Evolutionary conservation across 2,888 invertebrate genomes (phyloP).

Genomic region (Ischnura elegans): DNA sequence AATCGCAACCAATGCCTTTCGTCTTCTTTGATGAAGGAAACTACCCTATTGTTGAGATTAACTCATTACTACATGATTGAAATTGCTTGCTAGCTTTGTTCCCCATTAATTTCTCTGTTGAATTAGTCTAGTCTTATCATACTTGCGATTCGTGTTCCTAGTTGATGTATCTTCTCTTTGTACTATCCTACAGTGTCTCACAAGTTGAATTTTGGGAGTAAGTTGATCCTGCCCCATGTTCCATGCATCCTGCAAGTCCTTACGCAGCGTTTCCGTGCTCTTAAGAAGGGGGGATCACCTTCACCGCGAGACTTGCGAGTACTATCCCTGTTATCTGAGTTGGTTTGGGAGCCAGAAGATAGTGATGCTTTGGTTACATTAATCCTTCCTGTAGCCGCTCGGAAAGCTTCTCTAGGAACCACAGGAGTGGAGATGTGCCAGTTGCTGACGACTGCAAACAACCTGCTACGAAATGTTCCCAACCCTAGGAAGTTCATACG

Average conservation of each 20-base stretch:
- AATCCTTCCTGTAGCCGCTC: slow-evolving; percentile 85
- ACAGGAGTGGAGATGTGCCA: slow-evolving; percentile 86
- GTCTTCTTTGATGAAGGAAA: no score
- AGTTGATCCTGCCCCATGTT: slow-evolving; percentile 87
- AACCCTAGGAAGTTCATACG: slow-evolving; percentile 45
- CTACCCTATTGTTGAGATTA: no score
- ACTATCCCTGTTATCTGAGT: slow-evolving; percentile 87
- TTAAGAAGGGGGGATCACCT: slow-evolving; percentile 79
- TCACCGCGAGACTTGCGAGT: slow-evolving; percentile 87
- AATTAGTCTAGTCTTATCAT: no score
- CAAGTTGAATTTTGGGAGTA: slow-evolving; percentile 85
- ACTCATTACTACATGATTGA: no score
- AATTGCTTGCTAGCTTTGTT: no score
- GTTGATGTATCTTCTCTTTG: no score
- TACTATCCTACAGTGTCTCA: slow-evolving; percentile 45
- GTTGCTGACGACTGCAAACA: slow-evolving; percentile 86
- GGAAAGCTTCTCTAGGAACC: slow-evolving; percentile 81
- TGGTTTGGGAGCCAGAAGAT: slow-evolving; percentile 84
- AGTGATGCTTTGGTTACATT: slow-evolving; percentile 86
- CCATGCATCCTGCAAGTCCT: slow-evolving; percentile 85
- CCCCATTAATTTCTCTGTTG: no score
- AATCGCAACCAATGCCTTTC: no score
- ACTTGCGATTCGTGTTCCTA: no score
- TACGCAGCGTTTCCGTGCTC: slow-evolving; percentile 79
- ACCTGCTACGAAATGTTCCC: slow-evolving; percentile 85